phyloP scores from a whole-genome alignment of 2,888 invertebrate species.

The Leptopilina syphax region DNA sequence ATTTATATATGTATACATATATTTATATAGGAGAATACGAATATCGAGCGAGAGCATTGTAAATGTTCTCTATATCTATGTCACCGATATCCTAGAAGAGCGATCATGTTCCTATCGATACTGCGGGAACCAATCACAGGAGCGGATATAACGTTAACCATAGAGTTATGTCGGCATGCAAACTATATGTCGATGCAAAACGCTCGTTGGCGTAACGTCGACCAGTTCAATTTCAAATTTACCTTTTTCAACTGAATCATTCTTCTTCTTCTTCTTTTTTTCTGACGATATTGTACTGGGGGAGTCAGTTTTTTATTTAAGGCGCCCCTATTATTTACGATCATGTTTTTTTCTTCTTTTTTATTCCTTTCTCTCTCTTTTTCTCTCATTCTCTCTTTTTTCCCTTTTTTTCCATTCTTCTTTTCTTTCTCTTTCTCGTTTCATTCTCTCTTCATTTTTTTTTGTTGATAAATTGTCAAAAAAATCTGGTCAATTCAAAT shows the following conservation, averaged over 20 bases:
- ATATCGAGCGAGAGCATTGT: conserved; percentile 18
- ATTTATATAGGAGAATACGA: conserved; percentile 13
- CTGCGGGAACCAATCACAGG: conserved; percentile 43
- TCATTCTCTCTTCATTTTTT: too few relatives aligned
- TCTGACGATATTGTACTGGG: background rate
- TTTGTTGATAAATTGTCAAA: too few relatives aligned
- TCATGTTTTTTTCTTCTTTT: background rate
- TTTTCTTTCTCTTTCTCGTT: too few relatives aligned
- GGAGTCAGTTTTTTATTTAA: background rate
- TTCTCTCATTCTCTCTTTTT: too few relatives aligned
- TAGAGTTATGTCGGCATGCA: conserved; percentile 20
- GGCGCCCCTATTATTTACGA: background rate
- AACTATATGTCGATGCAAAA: background rate
- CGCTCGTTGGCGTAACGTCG: conserved; percentile 13
- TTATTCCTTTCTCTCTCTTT: too few relatives aligned
- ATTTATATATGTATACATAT: too few relatives aligned
- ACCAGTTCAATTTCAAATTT: conserved; percentile 31
- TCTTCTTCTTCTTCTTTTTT: too few relatives aligned
- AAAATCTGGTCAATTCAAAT: too few relatives aligned
- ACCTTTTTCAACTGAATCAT: conserved; percentile 22
- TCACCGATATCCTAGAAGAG: conserved; percentile 42
- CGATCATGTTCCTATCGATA: conserved; percentile 43
- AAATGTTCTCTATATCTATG: conserved; percentile 28
- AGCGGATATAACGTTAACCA: conserved; percentile 44
- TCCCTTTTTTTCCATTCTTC: too few relatives aligned